phyloP scores from a whole-genome alignment of 2,113 vertebrate genomes.

The Silurus glanis region DNA sequence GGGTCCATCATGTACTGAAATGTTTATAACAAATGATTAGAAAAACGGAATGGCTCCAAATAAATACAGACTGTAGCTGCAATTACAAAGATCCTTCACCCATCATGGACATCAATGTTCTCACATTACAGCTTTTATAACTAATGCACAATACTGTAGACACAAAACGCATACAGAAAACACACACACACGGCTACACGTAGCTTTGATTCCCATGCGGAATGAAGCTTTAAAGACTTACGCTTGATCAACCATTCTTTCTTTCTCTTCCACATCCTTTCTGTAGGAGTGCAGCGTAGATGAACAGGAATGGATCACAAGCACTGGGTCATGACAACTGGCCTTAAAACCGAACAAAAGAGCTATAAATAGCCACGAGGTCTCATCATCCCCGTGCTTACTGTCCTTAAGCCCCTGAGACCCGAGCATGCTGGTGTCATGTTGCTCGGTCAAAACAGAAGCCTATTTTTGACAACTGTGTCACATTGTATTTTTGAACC shows the following conservation, averaged over 20 bases:
- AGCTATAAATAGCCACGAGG: conserved; percentile 60
- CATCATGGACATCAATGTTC: background rate
- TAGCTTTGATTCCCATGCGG: background rate
- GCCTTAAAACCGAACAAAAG: conserved; percentile 44
- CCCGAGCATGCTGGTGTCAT: conserved; percentile 45
- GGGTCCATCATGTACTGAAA: too few species aligned
- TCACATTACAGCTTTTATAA: background rate
- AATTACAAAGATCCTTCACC: background rate
- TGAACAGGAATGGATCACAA: conserved; percentile 8
- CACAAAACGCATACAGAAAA: background rate
- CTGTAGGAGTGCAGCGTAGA: background rate
- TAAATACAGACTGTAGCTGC: background rate
- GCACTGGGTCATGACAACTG: conserved; percentile 20
- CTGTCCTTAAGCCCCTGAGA: conserved; percentile 34
- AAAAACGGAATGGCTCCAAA: background rate
- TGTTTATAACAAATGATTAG: too few species aligned
- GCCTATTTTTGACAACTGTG: conserved; percentile 56
- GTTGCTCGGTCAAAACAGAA: conserved; percentile 58
- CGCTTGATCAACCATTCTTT: conserved; percentile 70
- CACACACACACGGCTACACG: background rate
- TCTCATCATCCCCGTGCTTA: conserved; percentile 34
- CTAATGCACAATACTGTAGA: background rate
- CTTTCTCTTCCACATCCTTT: conserved; percentile 54
- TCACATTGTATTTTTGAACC: conserved; percentile 16
- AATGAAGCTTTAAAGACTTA: conserved; percentile 58